phyloP scores from a whole-genome alignment of 1,140 invertebrate species.

The Mesaphorura yosii region DNA sequence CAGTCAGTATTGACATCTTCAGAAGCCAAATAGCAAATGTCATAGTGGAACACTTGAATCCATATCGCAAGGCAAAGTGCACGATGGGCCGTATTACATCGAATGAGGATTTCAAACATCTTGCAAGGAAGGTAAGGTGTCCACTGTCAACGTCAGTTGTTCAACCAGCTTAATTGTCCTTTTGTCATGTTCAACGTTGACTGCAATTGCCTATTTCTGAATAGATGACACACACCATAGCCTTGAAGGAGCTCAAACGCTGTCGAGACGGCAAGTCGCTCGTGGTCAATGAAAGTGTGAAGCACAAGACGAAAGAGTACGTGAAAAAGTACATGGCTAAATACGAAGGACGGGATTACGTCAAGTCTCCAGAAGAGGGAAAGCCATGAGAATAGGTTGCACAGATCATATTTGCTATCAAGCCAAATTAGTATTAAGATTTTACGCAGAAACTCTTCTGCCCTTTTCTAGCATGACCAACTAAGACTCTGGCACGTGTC shows the following conservation, averaged over 20 bases:
- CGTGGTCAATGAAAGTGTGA: conserved; percentile 82
- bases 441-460: background rate
- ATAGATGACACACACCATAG: conserved; percentile 90
- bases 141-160: background rate
- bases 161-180: no score
- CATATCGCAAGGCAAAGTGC: conserved; percentile 73
- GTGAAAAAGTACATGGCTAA: conserved; percentile 93
- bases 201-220: conserved; percentile 34
- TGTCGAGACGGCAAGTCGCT: conserved; percentile 75
- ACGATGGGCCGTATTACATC: conserved; percentile 69
- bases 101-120: conserved; percentile 89
- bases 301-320: conserved; percentile 85
- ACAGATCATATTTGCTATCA: no score
- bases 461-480: no score
- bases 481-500: no score
- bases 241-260: conserved; percentile 89
- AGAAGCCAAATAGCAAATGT: conserved; percentile 74
- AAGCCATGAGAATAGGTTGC: no score
- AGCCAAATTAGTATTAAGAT: no score
- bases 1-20: conserved; percentile 75
- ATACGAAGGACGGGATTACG: conserved; percentile 45
- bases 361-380: conserved; percentile 16
- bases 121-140: conserved; percentile 77
- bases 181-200: no score
- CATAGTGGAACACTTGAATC: conserved; percentile 81